Conservation (phyloP, 2,113 vertebrate genomes). For the Melanerpes aurifrons region DNA sequence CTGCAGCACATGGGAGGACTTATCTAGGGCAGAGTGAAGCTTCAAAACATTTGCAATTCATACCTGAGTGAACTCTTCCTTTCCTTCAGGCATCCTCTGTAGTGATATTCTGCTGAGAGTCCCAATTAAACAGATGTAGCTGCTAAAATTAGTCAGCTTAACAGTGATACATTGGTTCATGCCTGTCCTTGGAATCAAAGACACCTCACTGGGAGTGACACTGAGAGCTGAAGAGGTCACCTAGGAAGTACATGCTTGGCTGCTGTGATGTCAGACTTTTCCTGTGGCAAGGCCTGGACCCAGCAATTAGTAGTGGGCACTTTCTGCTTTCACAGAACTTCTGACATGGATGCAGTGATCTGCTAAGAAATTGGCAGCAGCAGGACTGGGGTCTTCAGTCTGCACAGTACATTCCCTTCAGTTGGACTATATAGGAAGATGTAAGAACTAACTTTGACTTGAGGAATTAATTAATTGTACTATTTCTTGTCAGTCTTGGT, state of each 20-base stretch:
- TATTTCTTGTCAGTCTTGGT: not conserved
- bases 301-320: not conserved
- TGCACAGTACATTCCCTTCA: not conserved
- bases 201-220: not conserved
- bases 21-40: not conserved
- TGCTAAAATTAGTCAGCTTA: not conserved
- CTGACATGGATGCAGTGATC: not conserved
- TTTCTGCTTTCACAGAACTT: not conserved
- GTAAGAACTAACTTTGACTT: not conserved
- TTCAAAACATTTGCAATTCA: not conserved
- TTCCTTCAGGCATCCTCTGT: not conserved
- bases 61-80: not conserved
- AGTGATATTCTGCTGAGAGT: not conserved
- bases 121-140: not conserved
- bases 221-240: not conserved
- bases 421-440: not conserved
- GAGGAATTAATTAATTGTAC: not conserved
- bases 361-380: not conserved
- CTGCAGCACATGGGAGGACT: not conserved
- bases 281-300: not conserved
- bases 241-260: not conserved
- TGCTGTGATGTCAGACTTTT: not conserved
- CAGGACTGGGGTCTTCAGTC: not conserved
- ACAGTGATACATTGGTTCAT: accelerated
- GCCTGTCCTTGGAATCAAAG: not conserved